A percentile compares a stretch with the other conserved stretches of the same genome.
phyloP scores from a whole-genome alignment of 2,113 vertebrate species.

The Anser cygnoides region DNA sequence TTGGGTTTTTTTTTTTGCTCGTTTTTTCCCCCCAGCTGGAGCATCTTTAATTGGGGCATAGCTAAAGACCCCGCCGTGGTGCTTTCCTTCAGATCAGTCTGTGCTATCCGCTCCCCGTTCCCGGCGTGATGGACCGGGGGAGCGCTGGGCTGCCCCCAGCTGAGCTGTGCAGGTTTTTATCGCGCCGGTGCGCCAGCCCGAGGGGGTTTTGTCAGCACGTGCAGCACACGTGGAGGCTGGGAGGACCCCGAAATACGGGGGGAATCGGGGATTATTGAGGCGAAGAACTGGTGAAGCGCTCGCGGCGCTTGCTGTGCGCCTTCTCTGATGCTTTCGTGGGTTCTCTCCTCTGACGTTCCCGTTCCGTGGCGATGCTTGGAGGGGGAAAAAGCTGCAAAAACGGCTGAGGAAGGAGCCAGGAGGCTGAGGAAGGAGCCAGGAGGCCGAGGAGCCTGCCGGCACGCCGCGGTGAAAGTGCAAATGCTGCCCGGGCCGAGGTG shows the following conservation, averaged over 20 bases:
- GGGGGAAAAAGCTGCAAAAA: neutral
- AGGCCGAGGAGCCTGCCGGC: neutral
- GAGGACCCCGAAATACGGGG: too few species aligned
- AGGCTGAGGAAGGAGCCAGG: neutral
- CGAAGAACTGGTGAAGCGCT: neutral
- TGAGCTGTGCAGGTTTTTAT: too few species aligned
- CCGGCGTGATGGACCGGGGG: neutral
- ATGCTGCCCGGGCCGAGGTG: slow-evolving; percentile 37
- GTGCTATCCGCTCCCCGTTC: neutral
- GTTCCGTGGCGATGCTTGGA: neutral
- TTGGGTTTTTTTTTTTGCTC: too few species aligned
- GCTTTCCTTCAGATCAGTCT: neutral
- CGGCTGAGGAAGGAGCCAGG: too few species aligned
- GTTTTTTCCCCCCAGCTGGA: neutral
- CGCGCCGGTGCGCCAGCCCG: too few species aligned
- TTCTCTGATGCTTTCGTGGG: neutral
- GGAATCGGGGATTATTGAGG: neutral
- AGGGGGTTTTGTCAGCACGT: too few species aligned
- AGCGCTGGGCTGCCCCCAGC: neutral
- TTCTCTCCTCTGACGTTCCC: neutral
- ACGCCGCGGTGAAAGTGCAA: neutral
- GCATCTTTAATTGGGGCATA: neutral
- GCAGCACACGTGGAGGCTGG: too few species aligned
- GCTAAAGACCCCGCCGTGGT: fast-evolving
- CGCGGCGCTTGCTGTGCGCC: neutral